phyloP scores from a whole-genome alignment of 2,113 vertebrate genomes.

The Neolamprologus hecqui region DNA sequence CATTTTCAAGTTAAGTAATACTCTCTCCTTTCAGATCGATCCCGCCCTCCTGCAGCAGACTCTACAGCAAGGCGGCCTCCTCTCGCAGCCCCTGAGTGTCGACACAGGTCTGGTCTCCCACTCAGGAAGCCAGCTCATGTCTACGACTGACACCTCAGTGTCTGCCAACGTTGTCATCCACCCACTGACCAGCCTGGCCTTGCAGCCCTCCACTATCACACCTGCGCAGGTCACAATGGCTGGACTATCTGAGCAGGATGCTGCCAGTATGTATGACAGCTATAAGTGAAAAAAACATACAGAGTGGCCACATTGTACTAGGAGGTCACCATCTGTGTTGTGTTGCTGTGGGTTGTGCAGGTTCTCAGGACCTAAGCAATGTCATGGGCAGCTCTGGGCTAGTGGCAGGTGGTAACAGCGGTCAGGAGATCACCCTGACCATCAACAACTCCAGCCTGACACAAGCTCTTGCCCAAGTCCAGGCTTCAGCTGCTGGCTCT shows the following conservation, averaged over 20 bases:
- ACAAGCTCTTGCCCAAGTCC: constrained; percentile 83
- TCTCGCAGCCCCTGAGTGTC: constrained; percentile 80
- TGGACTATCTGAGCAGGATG: constrained; percentile 81
- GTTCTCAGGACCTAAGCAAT: constrained; percentile 84
- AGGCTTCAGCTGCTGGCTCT: constrained; percentile 67
- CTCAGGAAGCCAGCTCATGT: constrained; percentile 71
- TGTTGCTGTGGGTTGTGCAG: constrained; percentile 50
- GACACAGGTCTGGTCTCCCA: constrained; percentile 75
- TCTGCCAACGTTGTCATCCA: constrained; percentile 89
- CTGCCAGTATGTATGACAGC: constrained; percentile 37
- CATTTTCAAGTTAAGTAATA: not conserved
- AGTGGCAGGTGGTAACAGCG: constrained; percentile 70
- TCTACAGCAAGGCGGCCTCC: constrained; percentile 81
- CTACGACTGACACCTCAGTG: constrained; percentile 72
- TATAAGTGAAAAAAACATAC: not conserved
- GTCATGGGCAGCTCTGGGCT: constrained; percentile 82
- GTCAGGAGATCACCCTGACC: constrained; percentile 93
- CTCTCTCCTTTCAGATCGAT: constrained; percentile 78
- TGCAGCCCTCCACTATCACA: constrained; percentile 78
- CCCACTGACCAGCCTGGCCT: constrained; percentile 82
- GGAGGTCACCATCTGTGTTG: not conserved
- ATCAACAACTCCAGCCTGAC: constrained; percentile 93
- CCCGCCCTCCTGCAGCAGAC: constrained; percentile 90
- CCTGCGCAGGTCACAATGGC: constrained; percentile 79
- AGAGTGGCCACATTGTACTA: not conserved